A percentile compares a stretch with the other conserved stretches of the same genome.
Evolutionary conservation across 1,140 invertebrate species (phyloP).

Genomic region (Formica selysi): DNA sequence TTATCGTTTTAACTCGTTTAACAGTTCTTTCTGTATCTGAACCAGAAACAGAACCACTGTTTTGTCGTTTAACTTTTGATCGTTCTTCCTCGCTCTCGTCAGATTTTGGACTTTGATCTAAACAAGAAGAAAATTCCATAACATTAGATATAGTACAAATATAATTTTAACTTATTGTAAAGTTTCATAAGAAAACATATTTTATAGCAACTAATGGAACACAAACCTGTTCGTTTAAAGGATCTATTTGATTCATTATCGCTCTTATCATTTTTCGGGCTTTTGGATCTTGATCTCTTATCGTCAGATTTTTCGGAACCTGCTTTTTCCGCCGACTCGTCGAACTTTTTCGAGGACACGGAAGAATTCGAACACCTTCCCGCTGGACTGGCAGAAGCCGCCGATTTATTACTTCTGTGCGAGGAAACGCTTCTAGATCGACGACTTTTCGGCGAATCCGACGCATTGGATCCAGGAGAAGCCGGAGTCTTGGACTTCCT

Average conservation of each 20-base stretch:
- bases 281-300: constrained; percentile 80
- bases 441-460: constrained; percentile 72
- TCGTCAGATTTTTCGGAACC: constrained; percentile 50
- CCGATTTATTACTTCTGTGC: constrained; percentile 68
- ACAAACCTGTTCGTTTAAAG: constrained; percentile 72
- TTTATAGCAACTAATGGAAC: not conserved
- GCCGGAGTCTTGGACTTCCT: constrained; percentile 77
- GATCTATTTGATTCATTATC: constrained; percentile 83
- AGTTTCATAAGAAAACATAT: not conserved
- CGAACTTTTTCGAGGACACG: constrained; percentile 79
- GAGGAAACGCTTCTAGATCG: constrained; percentile 69
- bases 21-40: constrained; percentile 75
- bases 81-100: constrained; percentile 69
- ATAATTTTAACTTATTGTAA: not conserved
- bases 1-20: constrained; percentile 84
- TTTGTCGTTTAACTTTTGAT: constrained; percentile 75
- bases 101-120: constrained; percentile 73
- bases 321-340: constrained; percentile 48
- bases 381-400: constrained; percentile 74
- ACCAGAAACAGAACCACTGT: constrained; percentile 80
- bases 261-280: constrained; percentile 83
- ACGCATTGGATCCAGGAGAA: constrained; percentile 75
- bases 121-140: not conserved
- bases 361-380: constrained; percentile 87
- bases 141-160: not conserved